Evolutionary conservation across 2,113 vertebrate species (phyloP).

Genomic region (Neotragus pygmaeus): DNA sequence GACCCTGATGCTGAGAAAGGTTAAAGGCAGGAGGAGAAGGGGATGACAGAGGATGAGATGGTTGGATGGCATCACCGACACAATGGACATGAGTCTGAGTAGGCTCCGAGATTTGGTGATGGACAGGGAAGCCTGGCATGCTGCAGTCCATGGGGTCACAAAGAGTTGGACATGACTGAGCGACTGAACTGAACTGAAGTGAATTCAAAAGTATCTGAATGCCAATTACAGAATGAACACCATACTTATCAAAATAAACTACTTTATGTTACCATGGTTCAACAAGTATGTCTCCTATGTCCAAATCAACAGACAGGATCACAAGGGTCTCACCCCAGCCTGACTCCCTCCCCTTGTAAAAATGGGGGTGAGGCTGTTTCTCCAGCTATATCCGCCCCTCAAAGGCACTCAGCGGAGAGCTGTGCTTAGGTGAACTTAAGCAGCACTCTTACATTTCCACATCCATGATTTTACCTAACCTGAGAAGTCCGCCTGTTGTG

Average conservation of each 20-base stretch:
- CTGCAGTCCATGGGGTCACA: rapidly evolving
- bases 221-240: constrained; percentile 9
- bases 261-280: neutral
- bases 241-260: constrained; percentile 12
- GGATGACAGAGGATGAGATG: neutral
- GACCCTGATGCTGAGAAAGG: neutral
- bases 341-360: neutral
- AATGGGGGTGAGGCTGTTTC: neutral
- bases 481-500: neutral
- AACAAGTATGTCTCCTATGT: neutral
- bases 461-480: neutral
- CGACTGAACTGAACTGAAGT: neutral
- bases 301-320: neutral
- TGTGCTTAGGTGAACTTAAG: neutral
- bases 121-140: neutral
- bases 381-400: neutral
- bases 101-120: neutral
- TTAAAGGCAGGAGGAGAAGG: neutral
- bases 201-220: neutral
- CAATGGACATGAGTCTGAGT: neutral
- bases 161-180: neutral
- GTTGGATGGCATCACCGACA: neutral
- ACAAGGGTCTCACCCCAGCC: neutral
- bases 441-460: neutral
- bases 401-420: neutral